phyloP scores from a whole-genome alignment of 2,113 vertebrate genomes.

The Amazona guildingii region DNA sequence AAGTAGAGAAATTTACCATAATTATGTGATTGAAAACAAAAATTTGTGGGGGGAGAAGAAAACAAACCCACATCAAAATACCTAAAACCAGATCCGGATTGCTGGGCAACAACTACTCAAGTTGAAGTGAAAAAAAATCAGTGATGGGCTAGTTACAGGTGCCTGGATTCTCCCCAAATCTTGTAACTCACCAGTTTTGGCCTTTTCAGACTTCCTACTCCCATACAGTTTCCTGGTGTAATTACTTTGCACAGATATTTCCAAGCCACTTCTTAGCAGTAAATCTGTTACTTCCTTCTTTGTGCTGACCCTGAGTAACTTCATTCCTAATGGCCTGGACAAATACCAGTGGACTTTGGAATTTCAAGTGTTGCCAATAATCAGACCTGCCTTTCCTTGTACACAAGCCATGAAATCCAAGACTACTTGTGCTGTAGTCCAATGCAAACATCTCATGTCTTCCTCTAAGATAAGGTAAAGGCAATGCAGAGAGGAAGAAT shows the following conservation, averaged over 20 bases:
- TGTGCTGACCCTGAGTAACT: not conserved
- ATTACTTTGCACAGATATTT: not conserved
- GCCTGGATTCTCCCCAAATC: not conserved
- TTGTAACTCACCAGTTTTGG: fast-evolving
- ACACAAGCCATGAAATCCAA: not conserved
- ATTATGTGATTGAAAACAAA: not conserved
- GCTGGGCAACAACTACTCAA: not conserved
- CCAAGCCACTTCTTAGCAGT: not conserved
- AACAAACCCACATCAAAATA: not conserved
- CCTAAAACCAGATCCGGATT: not conserved
- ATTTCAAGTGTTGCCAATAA: not conserved
- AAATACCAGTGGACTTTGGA: slow-evolving; percentile 22
- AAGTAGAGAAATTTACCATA: not conserved
- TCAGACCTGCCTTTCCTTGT: not conserved
- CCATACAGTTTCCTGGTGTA: not conserved
- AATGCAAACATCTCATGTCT: slow-evolving; percentile 8
- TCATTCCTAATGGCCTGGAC: slow-evolving; percentile 5
- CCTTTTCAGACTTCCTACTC: not conserved
- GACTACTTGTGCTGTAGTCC: not conserved
- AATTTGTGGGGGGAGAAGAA: too few species aligned
- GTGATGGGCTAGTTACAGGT: not conserved
- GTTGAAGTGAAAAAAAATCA: not conserved
- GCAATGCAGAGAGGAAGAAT: not conserved
- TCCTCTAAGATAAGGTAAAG: not conserved
- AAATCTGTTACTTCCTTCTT: slow-evolving; percentile 5